Conservation (phyloP, 2,113 vertebrate genomes). For the Syngnathus typhle region DNA sequence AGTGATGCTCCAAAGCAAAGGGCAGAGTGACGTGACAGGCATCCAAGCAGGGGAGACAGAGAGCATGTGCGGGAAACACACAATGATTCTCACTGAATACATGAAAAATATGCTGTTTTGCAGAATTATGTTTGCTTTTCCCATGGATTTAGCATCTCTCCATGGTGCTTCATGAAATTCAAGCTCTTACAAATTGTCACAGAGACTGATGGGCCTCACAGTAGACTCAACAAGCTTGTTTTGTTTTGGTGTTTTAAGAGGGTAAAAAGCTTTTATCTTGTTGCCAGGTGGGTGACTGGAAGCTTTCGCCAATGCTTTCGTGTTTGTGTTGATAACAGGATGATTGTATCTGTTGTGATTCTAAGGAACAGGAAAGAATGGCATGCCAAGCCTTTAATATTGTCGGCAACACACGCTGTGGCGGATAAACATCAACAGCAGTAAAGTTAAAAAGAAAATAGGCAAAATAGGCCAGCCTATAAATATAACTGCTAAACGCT, state of each 20-base stretch:
- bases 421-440: not conserved
- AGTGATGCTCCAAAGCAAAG: slow-evolving; percentile 70
- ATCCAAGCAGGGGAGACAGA: slow-evolving; percentile 49
- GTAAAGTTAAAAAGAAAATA: not conserved
- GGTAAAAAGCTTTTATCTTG: slow-evolving; percentile 70
- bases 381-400: not conserved
- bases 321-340: slow-evolving; percentile 56
- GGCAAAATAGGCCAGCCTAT: no score
- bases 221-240: slow-evolving; percentile 39
- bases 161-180: slow-evolving; percentile 35
- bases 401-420: not conserved
- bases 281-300: slow-evolving; percentile 59
- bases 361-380: slow-evolving; percentile 15
- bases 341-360: slow-evolving; percentile 51
- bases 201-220: slow-evolving; percentile 30
- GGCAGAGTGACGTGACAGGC: slow-evolving; percentile 70
- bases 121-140: slow-evolving; percentile 38
- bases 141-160: slow-evolving; percentile 53
- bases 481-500: not conserved
- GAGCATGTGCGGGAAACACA: slow-evolving; percentile 22
- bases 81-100: slow-evolving; percentile 33
- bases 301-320: slow-evolving; percentile 52
- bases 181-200: slow-evolving; percentile 37
- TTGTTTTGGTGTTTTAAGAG: slow-evolving; percentile 67
- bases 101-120: slow-evolving; percentile 37